Percentiles rank a stretch among this genome's conserved stretches.
These are phyloP conservation scores for Acanthis flammea DNA, from an alignment of 2,797 vertebrate genomes.

Conservation along the genomic window DNA sequence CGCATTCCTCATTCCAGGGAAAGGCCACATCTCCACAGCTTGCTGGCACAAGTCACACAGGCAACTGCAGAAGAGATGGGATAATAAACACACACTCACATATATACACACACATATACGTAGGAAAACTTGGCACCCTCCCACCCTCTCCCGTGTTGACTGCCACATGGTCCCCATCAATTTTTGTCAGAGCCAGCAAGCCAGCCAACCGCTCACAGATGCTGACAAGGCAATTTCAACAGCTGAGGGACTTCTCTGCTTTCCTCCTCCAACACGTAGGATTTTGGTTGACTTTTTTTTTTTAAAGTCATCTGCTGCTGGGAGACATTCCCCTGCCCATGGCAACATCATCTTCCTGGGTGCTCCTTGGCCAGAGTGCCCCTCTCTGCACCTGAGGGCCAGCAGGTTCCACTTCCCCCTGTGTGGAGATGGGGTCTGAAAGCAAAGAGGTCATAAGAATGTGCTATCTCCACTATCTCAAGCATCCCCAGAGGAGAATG, in stretches of 20 bases:
- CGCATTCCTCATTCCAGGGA: constrained; percentile 66
- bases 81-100: constrained; percentile 51
- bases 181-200: constrained; percentile 55
- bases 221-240: constrained; percentile 57
- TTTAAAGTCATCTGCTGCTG: neutral
- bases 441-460: neutral
- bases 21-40: constrained; percentile 71
- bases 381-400: neutral
- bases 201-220: neutral
- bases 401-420: neutral
- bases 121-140: constrained; percentile 47
- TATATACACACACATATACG: constrained; percentile 9
- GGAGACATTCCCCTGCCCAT: neutral
- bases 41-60: constrained; percentile 56
- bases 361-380: neutral
- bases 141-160: constrained; percentile 46
- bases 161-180: constrained; percentile 66
- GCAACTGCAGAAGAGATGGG: constrained; percentile 40
- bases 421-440: neutral
- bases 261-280: neutral
- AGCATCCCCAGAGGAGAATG: neutral
- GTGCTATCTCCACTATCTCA: neutral
- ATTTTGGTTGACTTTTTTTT: neutral
- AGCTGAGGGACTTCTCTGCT: constrained; percentile 44
- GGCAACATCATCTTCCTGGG: neutral